Conservation (phyloP, 2,797 vertebrate genomes). For the Oreortyx pictus region DNA sequence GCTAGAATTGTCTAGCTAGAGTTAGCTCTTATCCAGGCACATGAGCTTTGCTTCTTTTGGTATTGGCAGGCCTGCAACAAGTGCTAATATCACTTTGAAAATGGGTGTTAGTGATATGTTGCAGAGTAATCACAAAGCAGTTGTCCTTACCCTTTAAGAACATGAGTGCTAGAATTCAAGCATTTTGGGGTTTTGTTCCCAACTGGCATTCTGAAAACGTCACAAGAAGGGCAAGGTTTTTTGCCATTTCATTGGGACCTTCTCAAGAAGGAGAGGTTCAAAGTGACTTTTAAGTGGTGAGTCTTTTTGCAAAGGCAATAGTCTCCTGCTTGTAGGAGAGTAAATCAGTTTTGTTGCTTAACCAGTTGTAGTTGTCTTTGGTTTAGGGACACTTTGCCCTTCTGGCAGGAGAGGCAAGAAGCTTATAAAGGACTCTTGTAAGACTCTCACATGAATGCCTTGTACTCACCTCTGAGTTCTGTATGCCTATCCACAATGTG, state of each 20-base stretch:
- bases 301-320: not conserved
- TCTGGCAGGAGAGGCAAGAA: not conserved
- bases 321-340: not conserved
- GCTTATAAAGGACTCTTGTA: not conserved
- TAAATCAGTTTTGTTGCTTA: not conserved
- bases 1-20: not conserved
- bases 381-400: not conserved
- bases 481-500: not conserved
- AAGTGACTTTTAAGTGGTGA: not conserved
- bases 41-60: not conserved
- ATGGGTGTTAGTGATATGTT: not conserved
- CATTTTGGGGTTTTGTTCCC: not conserved
- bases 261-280: not conserved
- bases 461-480: conserved; percentile 55
- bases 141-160: not conserved
- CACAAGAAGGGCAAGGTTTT: not conserved
- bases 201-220: not conserved
- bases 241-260: not conserved
- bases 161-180: not conserved
- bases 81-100: not conserved
- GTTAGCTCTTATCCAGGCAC: not conserved
- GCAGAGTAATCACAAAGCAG: not conserved
- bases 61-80: not conserved
- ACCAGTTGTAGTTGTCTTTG: not conserved
- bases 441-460: not conserved